Evolutionary conservation across 2,888 invertebrate genomes (phyloP), one percentile per base, ranked within the genome.

Genomic region (Meta bourneti): DNA sequence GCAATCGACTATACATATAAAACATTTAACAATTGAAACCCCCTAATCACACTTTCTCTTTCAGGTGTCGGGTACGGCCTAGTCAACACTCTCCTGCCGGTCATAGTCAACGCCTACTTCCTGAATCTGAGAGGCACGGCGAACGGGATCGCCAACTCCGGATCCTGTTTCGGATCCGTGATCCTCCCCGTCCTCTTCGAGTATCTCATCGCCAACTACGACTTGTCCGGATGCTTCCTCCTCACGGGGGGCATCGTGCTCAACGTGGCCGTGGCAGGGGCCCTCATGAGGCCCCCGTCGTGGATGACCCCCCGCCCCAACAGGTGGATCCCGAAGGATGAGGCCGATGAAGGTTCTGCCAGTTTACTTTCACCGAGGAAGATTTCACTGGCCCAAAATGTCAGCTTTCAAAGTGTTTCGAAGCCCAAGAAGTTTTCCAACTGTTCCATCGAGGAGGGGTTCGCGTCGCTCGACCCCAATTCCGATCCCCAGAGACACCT

Each of bases 81-180:
- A 0, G 90, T 92, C 0, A 91, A 80, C 20, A 90, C 93, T 61
- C 86, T 93, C 13, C 89, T 89, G 34, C 91, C 92, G 16, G 92
- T 93, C 19, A 93, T 93, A 7, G 82, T 93, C 51, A 93, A 93
- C 77, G 80, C 91, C 54, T 93, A 93, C 83, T 93, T 93, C 79
- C 48, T 90, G 7, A 85, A 90, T n/a, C 86, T 85, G 48, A 81
- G 91, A 83, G 90, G 87, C 70, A 92, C 91, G 11, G 93, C 93
- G 0, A 89, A 89, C 34, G 93, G 93, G 16, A 92, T 93, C 48
- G 85, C 93, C 16, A 92, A 75, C 34, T 90, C 93, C 7, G 93
- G 93, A 9, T 90, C 92, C 5, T 93, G 93, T 4, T 78, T 93
- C 7, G 93, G 93, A 9, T 92, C 93, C 2, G 91, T 93, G 51